Base-by-base conservation (phyloP, 2,888 invertebrate genomes). In the Pristionchus maxplancki region DNA sequence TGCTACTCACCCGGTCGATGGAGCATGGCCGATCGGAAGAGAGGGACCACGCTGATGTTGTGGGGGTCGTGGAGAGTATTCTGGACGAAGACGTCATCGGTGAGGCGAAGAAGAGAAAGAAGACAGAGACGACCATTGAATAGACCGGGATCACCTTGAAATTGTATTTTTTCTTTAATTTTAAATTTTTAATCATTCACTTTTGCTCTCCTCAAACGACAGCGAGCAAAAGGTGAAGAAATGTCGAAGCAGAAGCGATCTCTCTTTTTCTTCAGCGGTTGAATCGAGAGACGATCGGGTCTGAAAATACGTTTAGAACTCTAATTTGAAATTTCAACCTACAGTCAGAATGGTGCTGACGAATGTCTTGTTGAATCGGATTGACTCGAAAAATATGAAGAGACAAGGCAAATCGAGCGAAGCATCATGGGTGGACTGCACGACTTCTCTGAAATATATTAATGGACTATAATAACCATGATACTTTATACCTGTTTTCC, bases 51-150 rank as follows among this genome's bases (percentile, higher is more conserved):
- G 17, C 78, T 78, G 44, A 62, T 31, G 34, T 58, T 78, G 62
- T 87, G 87, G 1, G 87, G 78, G 34, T 87, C 87, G 78, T 87
- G 86, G 1, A 87, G 71, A 11, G 86, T 50, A 71, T 87, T 87
- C 71, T 87, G 86, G 1, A 87, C 86, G 86, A 87, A 87, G 71
- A 87, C 86, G 37, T 87, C 86, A 24, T 87, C 86, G 17, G 86
- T 71, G 31, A 87, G 71, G 20, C 67, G 86, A 28, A 87, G 71
- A 24, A 87, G 50, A 28, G 71, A 71, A n/a, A 87, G 86, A 1
- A 87, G 71, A 48, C 86, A 87, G 1, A 87, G 71, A 37, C 86
- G 86, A 31, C 86, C 86, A 1, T 15, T 34, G 86, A 71, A 87
- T 31, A 87, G 71, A 34, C 86, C 71, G 1, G 71, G 71, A 20